Conservation (phyloP, 2,888 invertebrate genomes). For the Stenchaetothrips biformis region DNA sequence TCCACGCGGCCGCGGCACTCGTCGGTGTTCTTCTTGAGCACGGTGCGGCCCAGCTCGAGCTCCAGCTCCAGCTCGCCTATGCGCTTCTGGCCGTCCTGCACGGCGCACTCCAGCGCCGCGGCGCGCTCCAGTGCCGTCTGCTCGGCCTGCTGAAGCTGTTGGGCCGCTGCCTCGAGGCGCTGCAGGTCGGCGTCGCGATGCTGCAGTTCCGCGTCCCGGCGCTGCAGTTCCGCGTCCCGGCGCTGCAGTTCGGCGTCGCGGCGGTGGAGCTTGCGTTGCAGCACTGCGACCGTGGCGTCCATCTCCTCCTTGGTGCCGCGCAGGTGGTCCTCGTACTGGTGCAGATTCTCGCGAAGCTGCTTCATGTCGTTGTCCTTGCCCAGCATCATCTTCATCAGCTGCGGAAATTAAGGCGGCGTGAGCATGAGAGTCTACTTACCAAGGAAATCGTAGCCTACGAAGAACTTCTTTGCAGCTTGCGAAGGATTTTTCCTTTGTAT, state of each 20-base stretch:
- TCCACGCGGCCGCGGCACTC: background rate
- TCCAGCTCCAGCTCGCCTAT: background rate
- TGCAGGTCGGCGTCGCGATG: background rate
- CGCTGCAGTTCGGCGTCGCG: background rate
- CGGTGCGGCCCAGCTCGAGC: background rate
- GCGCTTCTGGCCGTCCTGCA: background rate
- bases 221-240: background rate
- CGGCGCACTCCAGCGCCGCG: background rate
- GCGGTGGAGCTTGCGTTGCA: background rate
- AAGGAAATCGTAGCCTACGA: too few species aligned
- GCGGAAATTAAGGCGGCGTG: background rate
- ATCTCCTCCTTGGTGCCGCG: conserved; percentile 1
- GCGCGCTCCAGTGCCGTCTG: background rate
- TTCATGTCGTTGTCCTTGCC: conserved; percentile 20
- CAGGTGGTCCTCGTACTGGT: conserved; percentile 18
- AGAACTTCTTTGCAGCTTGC: too few species aligned
- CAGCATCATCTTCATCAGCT: conserved; percentile 22
- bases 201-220: background rate
- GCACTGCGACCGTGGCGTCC: background rate
- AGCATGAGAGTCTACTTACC: too few species aligned
- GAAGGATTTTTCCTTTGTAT: too few species aligned
- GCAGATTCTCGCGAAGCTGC: conserved; percentile 12
- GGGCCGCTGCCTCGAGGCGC: background rate
- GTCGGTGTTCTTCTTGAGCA: conserved; percentile 12
- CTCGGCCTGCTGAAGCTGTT: background rate